Percentiles rank a stretch among this genome's conserved stretches.
Conservation (phyloP, 2,888 invertebrate species). For the Polydesmus complanatus region DNA sequence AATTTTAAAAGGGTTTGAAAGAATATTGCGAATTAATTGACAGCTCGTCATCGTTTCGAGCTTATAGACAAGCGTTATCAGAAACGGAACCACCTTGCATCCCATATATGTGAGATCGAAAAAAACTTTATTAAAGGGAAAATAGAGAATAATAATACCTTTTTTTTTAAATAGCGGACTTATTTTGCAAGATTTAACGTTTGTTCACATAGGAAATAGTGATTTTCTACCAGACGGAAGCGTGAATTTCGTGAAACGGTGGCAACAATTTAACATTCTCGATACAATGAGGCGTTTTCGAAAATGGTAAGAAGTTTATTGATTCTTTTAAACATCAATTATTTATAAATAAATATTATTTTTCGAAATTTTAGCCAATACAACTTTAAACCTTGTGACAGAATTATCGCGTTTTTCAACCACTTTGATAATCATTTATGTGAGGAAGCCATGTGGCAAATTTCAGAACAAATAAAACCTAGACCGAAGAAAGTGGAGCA, state of each 20-base stretch:
- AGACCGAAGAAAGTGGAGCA: slow-evolving; percentile 33
- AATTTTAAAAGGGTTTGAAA: slow-evolving; percentile 49
- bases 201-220: slow-evolving; percentile 94
- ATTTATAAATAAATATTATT: slow-evolving; percentile 16
- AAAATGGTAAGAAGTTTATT: slow-evolving; percentile 53
- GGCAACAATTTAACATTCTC: slow-evolving; percentile 97
- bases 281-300: slow-evolving; percentile 97
- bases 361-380: slow-evolving; percentile 54
- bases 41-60: slow-evolving; percentile 91
- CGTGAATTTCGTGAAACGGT: slow-evolving; percentile 92
- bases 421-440: slow-evolving; percentile 89
- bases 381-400: slow-evolving; percentile 81
- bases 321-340: neutral
- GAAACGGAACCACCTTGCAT: slow-evolving; percentile 96
- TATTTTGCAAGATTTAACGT: slow-evolving; percentile 95
- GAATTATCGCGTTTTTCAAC: slow-evolving; percentile 87
- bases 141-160: neutral
- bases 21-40: slow-evolving; percentile 94
- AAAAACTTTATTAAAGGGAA: neutral
- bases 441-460: slow-evolving; percentile 98
- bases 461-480: slow-evolving; percentile 92
- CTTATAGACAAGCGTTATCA: slow-evolving; percentile 85
- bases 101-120: slow-evolving; percentile 87
- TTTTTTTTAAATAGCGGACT: slow-evolving; percentile 57
- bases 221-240: slow-evolving; percentile 70